These are phyloP conservation scores for Parazoanthus atlanticus DNA, from an alignment of 92 coral and sea anemone species.

Conservation along the genomic window DNA sequence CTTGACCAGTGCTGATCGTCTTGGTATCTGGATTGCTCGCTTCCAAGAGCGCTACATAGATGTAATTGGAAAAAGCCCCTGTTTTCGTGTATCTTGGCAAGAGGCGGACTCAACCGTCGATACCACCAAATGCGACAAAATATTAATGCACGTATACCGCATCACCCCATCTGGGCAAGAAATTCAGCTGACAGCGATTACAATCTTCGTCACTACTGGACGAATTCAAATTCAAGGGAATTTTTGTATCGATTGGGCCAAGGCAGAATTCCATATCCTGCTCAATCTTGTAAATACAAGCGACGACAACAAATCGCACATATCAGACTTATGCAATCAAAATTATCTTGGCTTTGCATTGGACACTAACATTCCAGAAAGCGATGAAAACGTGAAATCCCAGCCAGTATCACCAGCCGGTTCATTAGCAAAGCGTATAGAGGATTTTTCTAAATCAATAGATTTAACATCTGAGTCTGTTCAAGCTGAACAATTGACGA, in stretches of 20 bases:
- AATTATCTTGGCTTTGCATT: constrained; percentile 34
- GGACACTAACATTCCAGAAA: background rate
- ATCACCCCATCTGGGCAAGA: constrained; percentile 33
- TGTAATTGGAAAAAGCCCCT: constrained; percentile 12
- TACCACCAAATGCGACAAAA: constrained; percentile 20
- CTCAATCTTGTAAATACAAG: background rate
- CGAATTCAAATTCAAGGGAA: constrained; percentile 10
- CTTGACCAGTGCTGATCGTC: constrained; percentile 18
- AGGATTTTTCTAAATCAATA: constrained; percentile 27
- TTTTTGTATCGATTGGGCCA: background rate
- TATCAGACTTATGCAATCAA: constrained; percentile 6
- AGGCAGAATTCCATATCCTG: background rate
- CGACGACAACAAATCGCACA: constrained; percentile 1
- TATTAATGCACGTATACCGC: constrained; percentile 21
- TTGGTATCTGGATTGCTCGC: constrained; percentile 22
- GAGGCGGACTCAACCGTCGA: constrained; percentile 11
- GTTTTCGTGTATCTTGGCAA: constrained; percentile 28
- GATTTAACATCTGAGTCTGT: constrained; percentile 4
- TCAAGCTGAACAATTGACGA: constrained; percentile 20
- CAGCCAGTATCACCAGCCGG: background rate
- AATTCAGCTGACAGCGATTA: background rate
- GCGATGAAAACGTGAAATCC: constrained; percentile 3
- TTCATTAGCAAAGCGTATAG: background rate
- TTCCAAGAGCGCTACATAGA: constrained; percentile 5
- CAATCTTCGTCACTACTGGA: constrained; percentile 8